Evolutionary conservation across 2,888 invertebrate species (phyloP).

Genomic region (Brenthis daphne): DNA sequence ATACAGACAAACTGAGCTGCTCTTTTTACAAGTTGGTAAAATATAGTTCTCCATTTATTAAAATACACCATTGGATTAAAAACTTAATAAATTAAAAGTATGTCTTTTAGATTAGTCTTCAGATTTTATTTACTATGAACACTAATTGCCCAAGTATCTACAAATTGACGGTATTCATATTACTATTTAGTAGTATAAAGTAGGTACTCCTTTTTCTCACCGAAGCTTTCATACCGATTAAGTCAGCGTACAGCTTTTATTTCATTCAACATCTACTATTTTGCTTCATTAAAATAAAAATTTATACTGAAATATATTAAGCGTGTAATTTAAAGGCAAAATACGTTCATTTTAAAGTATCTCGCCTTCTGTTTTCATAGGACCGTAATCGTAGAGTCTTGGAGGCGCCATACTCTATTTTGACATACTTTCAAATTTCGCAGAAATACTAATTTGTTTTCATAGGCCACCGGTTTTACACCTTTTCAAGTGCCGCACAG

Average conservation of each 20-base stretch:
- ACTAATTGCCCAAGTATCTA: conserved; percentile 6
- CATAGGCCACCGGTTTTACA: conserved; percentile 24
- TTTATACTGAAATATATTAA: conserved; percentile 16
- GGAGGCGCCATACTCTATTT: conserved; percentile 36
- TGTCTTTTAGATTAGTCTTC: conserved; percentile 15
- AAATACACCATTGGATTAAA: not conserved
- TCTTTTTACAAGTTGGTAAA: too few species aligned
- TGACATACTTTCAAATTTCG: conserved; percentile 41
- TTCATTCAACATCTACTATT: conserved; percentile 13
- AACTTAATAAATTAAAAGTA: not conserved
- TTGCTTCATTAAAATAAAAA: conserved; percentile 13
- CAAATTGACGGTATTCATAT: conserved; percentile 15
- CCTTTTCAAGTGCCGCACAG: conserved; percentile 16
- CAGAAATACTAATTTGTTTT: conserved; percentile 38
- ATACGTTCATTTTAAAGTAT: conserved; percentile 11
- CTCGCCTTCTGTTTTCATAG: conserved; percentile 20
- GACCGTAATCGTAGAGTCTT: conserved; percentile 16
- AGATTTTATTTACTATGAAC: not conserved
- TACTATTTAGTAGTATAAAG: conserved; percentile 19
- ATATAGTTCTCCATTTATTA: too few species aligned
- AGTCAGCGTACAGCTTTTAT: conserved; percentile 15
- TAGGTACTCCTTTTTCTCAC: conserved; percentile 10
- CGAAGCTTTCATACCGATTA: conserved; percentile 12
- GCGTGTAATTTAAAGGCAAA: conserved; percentile 1
- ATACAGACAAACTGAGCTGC: too few species aligned